These are phyloP conservation scores for Agrilus cyanescens DNA, from an alignment of 2,888 invertebrate genomes.

Conservation along the genomic window DNA sequence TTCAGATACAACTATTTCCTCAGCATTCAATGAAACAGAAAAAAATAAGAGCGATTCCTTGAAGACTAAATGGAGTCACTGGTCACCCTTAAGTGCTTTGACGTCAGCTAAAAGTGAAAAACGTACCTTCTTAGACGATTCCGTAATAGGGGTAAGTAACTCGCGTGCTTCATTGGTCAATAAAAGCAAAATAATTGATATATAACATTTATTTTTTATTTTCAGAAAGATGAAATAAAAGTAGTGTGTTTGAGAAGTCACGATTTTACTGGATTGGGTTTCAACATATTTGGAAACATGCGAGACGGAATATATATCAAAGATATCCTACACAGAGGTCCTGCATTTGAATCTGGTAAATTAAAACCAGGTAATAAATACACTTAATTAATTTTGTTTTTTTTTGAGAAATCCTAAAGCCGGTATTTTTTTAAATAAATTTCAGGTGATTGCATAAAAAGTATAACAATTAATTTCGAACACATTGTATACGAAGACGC, in stretches of 20 bases:
- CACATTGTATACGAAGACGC: conserved; percentile 88
- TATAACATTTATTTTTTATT: conserved; percentile 7
- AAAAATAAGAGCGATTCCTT: conserved; percentile 22
- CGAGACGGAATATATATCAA: conserved; percentile 81
- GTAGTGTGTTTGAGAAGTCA: conserved; percentile 69
- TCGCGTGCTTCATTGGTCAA: neutral
- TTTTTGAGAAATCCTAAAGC: neutral
- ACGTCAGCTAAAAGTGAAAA: conserved; percentile 35
- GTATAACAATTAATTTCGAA: conserved; percentile 75
- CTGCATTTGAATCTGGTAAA: conserved; percentile 73
- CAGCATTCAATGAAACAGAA: conserved; percentile 26
- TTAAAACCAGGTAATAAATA: conserved; percentile 56
- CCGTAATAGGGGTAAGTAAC: conserved; percentile 39
- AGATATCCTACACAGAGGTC: conserved; percentile 75
- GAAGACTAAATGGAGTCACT: conserved; percentile 36
- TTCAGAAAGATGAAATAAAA: conserved; percentile 45
- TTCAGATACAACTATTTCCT: conserved; percentile 32
- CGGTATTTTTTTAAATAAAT: conserved; percentile 2
- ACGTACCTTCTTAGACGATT: conserved; percentile 44
- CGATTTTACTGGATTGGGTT: conserved; percentile 80
- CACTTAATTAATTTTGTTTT: neutral
- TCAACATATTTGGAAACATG: conserved; percentile 83
- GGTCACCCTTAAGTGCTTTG: conserved; percentile 35
- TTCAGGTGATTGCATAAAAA: conserved; percentile 76
- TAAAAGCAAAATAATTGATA: neutral